phyloP scores from a whole-genome alignment of 2,888 invertebrate species.

The Schizaphis graminum region DNA sequence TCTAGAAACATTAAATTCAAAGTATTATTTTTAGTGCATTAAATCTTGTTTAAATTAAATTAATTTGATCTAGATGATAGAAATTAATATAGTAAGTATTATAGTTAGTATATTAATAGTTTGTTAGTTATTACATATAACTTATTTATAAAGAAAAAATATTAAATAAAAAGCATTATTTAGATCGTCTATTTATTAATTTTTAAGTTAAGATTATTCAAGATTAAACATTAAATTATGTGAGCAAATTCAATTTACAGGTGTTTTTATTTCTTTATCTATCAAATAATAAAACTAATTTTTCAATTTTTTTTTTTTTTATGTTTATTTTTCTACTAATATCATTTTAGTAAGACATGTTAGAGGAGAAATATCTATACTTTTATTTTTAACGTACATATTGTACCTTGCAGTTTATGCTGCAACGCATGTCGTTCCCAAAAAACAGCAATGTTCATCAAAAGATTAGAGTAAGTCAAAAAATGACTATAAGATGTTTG shows the following conservation, averaged over 20 bases:
- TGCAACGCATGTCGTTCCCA: constrained; percentile 90
- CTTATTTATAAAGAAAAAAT: neutral
- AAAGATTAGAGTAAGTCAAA: constrained; percentile 90
- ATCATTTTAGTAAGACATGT: constrained; percentile 61
- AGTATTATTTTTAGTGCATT: neutral
- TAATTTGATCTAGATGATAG: neutral
- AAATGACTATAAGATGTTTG: constrained; percentile 51
- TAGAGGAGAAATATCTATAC: constrained; percentile 38
- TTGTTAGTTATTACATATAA: neutral
- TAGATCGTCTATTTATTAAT: neutral
- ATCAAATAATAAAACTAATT: constrained; percentile 38
- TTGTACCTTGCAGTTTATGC: constrained; percentile 84
- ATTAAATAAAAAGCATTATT: neutral
- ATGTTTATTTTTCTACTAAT: constrained; percentile 27
- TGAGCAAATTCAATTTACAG: constrained; percentile 43
- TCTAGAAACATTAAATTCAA: neutral
- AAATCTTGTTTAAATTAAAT: neutral
- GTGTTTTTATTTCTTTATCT: neutral
- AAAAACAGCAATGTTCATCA: constrained; percentile 88
- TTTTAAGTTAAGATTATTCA: constrained; percentile 13
- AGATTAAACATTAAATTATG: neutral
- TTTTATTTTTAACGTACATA: constrained; percentile 61
- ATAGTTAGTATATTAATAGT: neutral
- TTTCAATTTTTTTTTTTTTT: constrained; percentile 33
- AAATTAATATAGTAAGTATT: neutral